Evolutionary conservation across 64 coral and sea anemone genomes (phyloP).

Genomic region (Astreopora myriophthalma): DNA sequence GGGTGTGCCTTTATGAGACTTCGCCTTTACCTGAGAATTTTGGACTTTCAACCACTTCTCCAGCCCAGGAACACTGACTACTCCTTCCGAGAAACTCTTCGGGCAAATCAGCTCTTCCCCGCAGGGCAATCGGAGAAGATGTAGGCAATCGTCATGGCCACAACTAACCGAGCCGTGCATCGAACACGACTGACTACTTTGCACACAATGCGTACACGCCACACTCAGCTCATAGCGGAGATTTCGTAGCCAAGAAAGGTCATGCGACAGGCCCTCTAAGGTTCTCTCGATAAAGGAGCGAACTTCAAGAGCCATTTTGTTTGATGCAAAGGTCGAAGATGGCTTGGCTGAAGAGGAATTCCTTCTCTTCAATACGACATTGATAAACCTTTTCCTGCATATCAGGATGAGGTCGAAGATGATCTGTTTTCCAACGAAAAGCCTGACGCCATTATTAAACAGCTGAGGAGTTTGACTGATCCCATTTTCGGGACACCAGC

Average conservation of each 20-base stretch:
- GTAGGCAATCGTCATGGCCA: slow-evolving; percentile 35
- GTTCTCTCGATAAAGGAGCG: background rate
- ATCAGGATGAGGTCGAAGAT: background rate
- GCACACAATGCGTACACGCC: background rate
- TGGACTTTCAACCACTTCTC: background rate
- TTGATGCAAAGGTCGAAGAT: background rate
- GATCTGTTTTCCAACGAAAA: background rate
- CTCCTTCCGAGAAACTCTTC: background rate
- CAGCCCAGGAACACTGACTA: background rate
- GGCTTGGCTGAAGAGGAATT: background rate
- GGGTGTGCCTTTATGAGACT: background rate
- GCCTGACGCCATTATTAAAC: background rate
- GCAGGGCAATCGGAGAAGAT: background rate
- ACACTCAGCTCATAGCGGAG: slow-evolving; percentile 14
- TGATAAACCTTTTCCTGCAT: slow-evolving; percentile 9
- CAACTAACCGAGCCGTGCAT: background rate
- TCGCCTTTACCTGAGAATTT: background rate
- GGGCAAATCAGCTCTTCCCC: background rate
- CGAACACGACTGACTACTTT: background rate
- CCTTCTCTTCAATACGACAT: background rate
- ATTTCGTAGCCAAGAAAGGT: slow-evolving; percentile 9
- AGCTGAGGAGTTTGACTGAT: background rate
- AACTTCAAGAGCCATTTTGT: background rate
- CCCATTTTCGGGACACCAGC: slow-evolving; percentile 5
- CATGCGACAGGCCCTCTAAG: background rate